Conservation (phyloP, 2,797 vertebrate genomes). For the Alectoris magna region DNA sequence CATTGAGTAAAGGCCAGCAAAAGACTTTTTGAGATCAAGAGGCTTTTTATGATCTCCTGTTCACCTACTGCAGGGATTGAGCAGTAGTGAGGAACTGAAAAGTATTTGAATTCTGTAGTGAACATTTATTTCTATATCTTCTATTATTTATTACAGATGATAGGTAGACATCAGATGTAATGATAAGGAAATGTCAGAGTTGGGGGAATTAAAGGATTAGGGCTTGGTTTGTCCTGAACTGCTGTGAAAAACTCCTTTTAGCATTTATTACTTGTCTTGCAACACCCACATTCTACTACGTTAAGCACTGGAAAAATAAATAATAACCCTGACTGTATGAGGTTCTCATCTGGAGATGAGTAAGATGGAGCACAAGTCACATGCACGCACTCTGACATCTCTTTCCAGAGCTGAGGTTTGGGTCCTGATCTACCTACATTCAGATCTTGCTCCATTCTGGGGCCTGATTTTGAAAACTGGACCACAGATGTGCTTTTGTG, state of each 20-base stretch:
- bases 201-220: neutral
- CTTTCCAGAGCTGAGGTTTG: neutral
- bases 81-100: neutral
- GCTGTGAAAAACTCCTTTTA: neutral
- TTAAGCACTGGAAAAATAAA: neutral
- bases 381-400: neutral
- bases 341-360: neutral
- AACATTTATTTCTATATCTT: neutral
- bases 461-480: neutral
- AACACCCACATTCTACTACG: neutral
- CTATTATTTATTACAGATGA: neutral
- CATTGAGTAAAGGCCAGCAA: neutral
- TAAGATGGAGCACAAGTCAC: neutral
- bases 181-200: neutral
- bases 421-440: neutral
- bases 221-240: neutral
- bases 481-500: fast-evolving
- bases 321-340: neutral
- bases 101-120: neutral
- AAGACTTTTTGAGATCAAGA: neutral
- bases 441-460: neutral
- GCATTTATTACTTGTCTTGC: neutral
- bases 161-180: neutral
- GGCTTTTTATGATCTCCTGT: neutral
- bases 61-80: neutral